Percentiles rank a stretch among this genome's conserved stretches.
Evolutionary conservation across 2,888 invertebrate genomes (phyloP).

Genomic region (Parelbella ahira): DNA sequence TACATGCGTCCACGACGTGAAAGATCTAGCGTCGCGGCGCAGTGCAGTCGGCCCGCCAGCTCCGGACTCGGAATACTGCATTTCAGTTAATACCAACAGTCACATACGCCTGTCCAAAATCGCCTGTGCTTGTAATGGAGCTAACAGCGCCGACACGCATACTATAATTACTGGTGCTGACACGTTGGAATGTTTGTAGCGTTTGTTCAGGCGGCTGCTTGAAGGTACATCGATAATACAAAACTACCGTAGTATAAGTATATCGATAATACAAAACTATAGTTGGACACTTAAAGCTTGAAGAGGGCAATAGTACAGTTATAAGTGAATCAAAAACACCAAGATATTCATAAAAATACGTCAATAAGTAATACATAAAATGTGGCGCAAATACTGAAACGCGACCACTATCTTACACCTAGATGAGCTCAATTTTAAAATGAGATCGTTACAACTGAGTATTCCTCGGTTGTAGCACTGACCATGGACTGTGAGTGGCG

Average conservation of each 20-base stretch:
- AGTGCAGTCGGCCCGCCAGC: too few relatives aligned
- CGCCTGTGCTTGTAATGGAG: too few relatives aligned
- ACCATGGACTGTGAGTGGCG: neutral
- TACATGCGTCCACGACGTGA: slow-evolving; percentile 7
- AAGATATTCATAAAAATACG: slow-evolving; percentile 21
- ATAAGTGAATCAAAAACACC: slow-evolving; percentile 14
- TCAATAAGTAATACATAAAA: slow-evolving; percentile 1
- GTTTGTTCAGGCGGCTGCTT: slow-evolving; percentile 53
- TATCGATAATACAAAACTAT: slow-evolving; percentile 33
- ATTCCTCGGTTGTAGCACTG: slow-evolving; percentile 10
- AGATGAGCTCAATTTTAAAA: slow-evolving; percentile 31
- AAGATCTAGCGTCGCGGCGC: too few relatives aligned
- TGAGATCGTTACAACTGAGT: slow-evolving; percentile 46
- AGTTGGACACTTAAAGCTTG: slow-evolving; percentile 43
- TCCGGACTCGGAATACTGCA: too few relatives aligned
- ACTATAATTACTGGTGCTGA: slow-evolving; percentile 24
- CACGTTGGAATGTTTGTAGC: slow-evolving; percentile 64
- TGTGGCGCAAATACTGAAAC: slow-evolving; percentile 8
- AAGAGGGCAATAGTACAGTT: slow-evolving; percentile 28
- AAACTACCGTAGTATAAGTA: too few relatives aligned
- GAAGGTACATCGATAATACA: slow-evolving; percentile 38
- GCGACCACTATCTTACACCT: slow-evolving; percentile 18
- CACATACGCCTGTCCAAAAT: too few relatives aligned
- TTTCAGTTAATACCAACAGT: too few relatives aligned
- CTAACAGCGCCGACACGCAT: slow-evolving; percentile 4